Evolutionary conservation across 1,140 invertebrate species (phyloP), one percentile per base, ranked within the genome.

Genomic region (Drosophila lini): DNA sequence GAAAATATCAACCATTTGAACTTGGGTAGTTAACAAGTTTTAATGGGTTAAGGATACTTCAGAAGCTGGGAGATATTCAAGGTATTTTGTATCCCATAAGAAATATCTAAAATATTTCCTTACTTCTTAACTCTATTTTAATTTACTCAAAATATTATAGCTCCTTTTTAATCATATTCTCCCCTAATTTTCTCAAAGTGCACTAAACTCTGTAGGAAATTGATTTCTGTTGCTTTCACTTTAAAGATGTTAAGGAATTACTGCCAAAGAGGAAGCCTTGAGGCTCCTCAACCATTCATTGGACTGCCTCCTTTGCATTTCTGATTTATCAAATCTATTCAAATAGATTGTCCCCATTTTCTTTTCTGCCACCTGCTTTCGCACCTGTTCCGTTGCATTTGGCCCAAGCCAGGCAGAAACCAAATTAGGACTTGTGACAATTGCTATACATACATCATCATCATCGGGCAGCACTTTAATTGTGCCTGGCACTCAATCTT

Each of bases 401-500:
- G 69, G 59, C 56, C 56, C 60, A 82, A 80, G 41, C 62, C 64
- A 63, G 42, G 38, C 41, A 48, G 19, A 25, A 25, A 25, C 84
- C 84, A 78, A 88, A 89, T 89, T 83, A 82, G 84, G 84, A 89
- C 59, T 67, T 89, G 80, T 71, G 77, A 88, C 84, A 88, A 88
- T 88, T 88, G 79, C 79, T 53, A 75, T 79, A 81, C 82, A 79
- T 71, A 80, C 84, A 76, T 70, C 76, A 88, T 83, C 68, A 89
- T 83, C 68, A 57, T 74, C 15, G 45, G 45, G 48, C 61, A 78
- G 80, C 79, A 78, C 78, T 88, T 88, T 88, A 88, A 90, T 90
- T 90, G 86, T 86, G 83, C 70, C 80, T 86, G 86, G 80, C 86
- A 90, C 86, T 90, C 86, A 90, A 90, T 90, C 86, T 90, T 90